A percentile compares a stretch with the other conserved stretches of the same genome.
Conservation (phyloP, 2,113 vertebrate genomes). For the Puffinus mauretanicus region DNA sequence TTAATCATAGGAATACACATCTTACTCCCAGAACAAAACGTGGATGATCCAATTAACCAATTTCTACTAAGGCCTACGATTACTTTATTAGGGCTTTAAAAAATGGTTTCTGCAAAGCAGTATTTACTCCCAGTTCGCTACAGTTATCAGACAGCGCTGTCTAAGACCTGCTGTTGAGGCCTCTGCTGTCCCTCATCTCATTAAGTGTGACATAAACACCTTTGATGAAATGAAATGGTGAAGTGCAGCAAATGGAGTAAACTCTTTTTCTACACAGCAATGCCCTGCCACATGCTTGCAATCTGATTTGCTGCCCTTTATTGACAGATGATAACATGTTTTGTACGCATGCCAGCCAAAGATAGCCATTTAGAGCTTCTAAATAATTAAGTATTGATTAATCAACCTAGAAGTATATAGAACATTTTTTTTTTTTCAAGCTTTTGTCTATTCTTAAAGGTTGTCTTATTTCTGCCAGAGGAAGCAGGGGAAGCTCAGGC, state of each 20-base stretch:
- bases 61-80: neutral
- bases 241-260: constrained; percentile 46
- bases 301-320: constrained; percentile 66
- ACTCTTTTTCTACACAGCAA: constrained; percentile 20
- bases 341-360: constrained; percentile 43
- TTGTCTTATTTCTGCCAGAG: constrained; percentile 47
- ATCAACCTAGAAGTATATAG: constrained; percentile 52
- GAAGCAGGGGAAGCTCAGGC: neutral
- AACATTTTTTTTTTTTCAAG: constrained; percentile 22
- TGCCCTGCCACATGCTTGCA: constrained; percentile 39
- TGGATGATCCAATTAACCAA: constrained; percentile 32
- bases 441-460: constrained; percentile 48
- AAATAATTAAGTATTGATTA: constrained; percentile 79
- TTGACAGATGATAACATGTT: constrained; percentile 61
- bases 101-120: constrained; percentile 29
- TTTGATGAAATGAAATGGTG: constrained; percentile 71
- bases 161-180: constrained; percentile 19
- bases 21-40: constrained; percentile 11
- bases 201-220: constrained; percentile 68
- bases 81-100: constrained; percentile 43
- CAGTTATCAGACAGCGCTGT: constrained; percentile 47
- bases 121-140: constrained; percentile 53
- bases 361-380: constrained; percentile 71
- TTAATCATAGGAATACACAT: neutral
- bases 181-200: constrained; percentile 59